Base-by-base conservation (phyloP, 1,140 invertebrate genomes). In the Steinernema khuongi region DNA sequence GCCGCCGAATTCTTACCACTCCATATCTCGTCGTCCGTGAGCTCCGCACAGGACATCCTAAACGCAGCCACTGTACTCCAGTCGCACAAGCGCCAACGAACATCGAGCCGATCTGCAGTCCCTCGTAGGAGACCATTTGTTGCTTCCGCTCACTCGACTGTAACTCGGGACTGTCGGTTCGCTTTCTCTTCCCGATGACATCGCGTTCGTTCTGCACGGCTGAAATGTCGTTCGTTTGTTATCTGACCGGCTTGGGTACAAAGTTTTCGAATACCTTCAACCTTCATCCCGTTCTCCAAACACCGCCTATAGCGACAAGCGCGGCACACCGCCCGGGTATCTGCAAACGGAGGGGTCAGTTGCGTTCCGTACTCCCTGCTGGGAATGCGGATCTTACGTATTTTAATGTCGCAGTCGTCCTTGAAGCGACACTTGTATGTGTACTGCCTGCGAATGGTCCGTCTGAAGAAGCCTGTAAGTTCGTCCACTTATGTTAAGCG, bases 381-480 rank as follows among this genome's bases (percentile, higher is more conserved):
- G 17, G 41, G 17, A 43, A 17, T n/a, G 30, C 44, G 17, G 29
- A 67, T 43, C 72, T 31, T 77, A 85, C 80, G 84, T 74, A 82
- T 84, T 86, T 97, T 94, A 32, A 99, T 93, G 0, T 94, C 90
- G 83, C 96, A 98, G 85, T 91, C 93, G 82, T 94, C 89, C 81
- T 89, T 92, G 87, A 96, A 96, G 86, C 94, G 91, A 90, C 96
- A 98, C 0, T 92, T 92, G 86, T 98, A 99, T 1, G 93, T 88
- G 86, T 97, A 95, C 86, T 94, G 95, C 86, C 98, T 97, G 50
- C 96, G 88, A 0, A 99, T 93, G 41, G 92, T 94, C 67, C 94
- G 87, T 31, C 94, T 87, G 85, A 96, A 96, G 87, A 96, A 96
- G 33, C 81, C 83, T 72, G 74, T 7, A 43, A 74, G 4, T 22